These are phyloP conservation scores for Oedothorax gibbosus DNA, from an alignment of 1,140 invertebrate species.

Conservation along the genomic window DNA sequence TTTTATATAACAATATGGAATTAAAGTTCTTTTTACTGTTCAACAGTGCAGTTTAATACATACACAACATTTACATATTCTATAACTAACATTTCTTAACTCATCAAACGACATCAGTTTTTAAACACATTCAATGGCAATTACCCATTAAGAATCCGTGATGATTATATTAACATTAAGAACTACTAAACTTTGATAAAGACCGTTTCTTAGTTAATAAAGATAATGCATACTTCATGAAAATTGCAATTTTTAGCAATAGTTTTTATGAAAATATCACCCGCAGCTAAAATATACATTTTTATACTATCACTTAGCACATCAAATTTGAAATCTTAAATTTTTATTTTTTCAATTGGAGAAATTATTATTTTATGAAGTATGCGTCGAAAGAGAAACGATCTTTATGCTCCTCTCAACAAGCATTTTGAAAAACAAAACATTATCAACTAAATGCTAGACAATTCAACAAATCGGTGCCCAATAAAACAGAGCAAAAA, in stretches of 20 bases:
- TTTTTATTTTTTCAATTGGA: no score
- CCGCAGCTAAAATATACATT: neutral
- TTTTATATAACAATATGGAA: constrained; percentile 18
- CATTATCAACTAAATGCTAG: no score
- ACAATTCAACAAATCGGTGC: no score
- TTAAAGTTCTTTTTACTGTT: constrained; percentile 31
- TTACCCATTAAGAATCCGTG: constrained; percentile 1
- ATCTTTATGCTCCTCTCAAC: no score
- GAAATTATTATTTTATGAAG: no score
- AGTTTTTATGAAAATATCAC: neutral
- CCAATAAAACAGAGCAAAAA: no score
- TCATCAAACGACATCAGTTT: neutral
- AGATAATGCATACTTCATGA: neutral
- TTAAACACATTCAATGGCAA: constrained; percentile 19
- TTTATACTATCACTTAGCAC: neutral
- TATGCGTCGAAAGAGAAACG: no score
- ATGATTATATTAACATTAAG: constrained; percentile 7
- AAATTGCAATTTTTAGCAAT: neutral
- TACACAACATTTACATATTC: neutral
- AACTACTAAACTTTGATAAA: neutral
- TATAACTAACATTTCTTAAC: constrained; percentile 14
- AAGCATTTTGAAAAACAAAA: no score
- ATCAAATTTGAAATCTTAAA: no score
- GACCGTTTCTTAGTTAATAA: constrained; percentile 3
- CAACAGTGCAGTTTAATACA: constrained; percentile 18